A percentile compares a stretch with the other conserved stretches of the same genome.
phyloP scores from a whole-genome alignment of 2,888 invertebrate genomes.

The Sisyra nigra region DNA sequence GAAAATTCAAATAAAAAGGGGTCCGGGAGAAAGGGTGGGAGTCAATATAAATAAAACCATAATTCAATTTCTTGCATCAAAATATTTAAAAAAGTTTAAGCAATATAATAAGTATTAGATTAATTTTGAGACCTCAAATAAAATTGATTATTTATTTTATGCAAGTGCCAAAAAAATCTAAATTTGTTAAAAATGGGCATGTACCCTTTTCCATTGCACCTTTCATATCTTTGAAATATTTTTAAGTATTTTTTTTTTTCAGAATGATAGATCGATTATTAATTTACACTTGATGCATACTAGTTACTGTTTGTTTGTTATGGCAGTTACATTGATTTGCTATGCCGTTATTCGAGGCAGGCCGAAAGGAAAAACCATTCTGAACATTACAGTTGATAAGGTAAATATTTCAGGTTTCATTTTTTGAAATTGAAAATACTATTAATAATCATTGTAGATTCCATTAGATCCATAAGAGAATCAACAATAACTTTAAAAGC shows the following conservation, averaged over 20 bases:
- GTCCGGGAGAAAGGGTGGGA: no score
- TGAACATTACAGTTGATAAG: conserved; percentile 5
- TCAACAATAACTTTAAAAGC: no score
- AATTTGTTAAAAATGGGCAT: background rate
- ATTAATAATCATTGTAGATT: no score
- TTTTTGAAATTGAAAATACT: background rate
- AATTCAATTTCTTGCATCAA: background rate
- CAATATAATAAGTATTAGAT: background rate
- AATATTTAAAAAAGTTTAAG: background rate
- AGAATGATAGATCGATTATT: conserved; percentile 8
- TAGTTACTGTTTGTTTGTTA: conserved; percentile 7
- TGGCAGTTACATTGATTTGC: conserved; percentile 8
- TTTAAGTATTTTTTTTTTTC: background rate
- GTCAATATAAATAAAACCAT: background rate
- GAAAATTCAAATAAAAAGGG: no score
- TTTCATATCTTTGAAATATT: background rate
- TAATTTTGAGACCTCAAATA: background rate
- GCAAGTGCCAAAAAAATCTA: background rate
- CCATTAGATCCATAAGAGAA: no score
- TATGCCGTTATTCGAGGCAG: conserved; percentile 7
- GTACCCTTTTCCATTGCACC: background rate
- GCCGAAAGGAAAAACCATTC: conserved; percentile 3
- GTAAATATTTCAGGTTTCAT: background rate
- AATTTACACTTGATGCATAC: conserved; percentile 8
- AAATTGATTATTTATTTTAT: background rate